A percentile compares a stretch with the other conserved stretches of the same genome.
Evolutionary conservation across 2,113 vertebrate species (phyloP).

Genomic region (Cyprinodon variegatus): DNA sequence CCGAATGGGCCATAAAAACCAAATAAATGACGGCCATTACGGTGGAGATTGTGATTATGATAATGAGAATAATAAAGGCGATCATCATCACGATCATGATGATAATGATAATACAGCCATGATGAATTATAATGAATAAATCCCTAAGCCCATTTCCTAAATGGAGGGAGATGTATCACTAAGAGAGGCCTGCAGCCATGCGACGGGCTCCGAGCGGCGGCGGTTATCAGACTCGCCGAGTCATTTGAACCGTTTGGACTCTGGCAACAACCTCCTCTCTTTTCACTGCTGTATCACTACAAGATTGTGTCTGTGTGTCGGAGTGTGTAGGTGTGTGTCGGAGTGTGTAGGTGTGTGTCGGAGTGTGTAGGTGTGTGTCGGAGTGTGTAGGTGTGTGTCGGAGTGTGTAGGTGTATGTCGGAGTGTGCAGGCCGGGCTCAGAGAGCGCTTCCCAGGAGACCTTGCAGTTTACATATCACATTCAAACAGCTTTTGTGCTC

Average conservation of each 20-base stretch:
- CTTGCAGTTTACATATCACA: constrained; percentile 72
- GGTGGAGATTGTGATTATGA: constrained; percentile 78
- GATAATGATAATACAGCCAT: constrained; percentile 77
- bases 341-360: constrained; percentile 46
- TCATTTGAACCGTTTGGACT: constrained; percentile 56
- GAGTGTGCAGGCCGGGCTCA: constrained; percentile 32
- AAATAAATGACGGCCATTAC: constrained; percentile 76
- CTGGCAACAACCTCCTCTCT: constrained; percentile 36
- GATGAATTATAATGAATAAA: constrained; percentile 78
- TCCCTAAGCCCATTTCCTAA: constrained; percentile 73
- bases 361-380: constrained; percentile 50
- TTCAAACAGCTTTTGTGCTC: constrained; percentile 71
- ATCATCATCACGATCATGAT: constrained; percentile 77
- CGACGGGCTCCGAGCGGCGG: constrained; percentile 37
- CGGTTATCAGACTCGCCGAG: constrained; percentile 34
- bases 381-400: constrained; percentile 12
- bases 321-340: constrained; percentile 32
- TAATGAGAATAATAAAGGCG: constrained; percentile 83
- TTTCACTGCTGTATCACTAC: constrained; percentile 52
- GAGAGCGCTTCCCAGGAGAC: constrained; percentile 66
- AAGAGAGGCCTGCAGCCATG: constrained; percentile 54
- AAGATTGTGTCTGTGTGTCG: constrained; percentile 50
- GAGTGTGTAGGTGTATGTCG: constrained; percentile 49
- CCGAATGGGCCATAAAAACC: constrained; percentile 76
- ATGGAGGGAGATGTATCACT: constrained; percentile 73